Evolutionary conservation across 2,113 vertebrate species (phyloP), one percentile per base, ranked within the genome.

Genomic region (Gracilinanus agilis): DNA sequence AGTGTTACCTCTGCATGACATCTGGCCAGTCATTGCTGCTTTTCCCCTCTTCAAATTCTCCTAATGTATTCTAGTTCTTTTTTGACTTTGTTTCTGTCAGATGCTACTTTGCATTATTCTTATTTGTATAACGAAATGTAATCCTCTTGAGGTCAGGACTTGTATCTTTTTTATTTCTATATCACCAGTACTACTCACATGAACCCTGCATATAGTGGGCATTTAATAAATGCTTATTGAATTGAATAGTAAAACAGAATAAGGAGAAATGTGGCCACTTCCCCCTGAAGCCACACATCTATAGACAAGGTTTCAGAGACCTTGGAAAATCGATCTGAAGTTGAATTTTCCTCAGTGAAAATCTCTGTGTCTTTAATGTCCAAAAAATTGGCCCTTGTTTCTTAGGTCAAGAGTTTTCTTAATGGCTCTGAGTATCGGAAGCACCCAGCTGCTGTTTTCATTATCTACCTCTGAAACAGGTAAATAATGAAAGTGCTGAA

Each of bases 371-470:
- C 2, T 0, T 90, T 53, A 91, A 55, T 61, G 8, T 94, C 90
- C 40, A 91, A 54, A 29, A 88, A 53, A 23, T 83, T 40, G n/a
- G 2, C 34, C 55, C 27, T 88, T 91, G 23, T 92, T 90, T 94
- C 90, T 93, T 40, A 88, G 91, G n/a, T 56, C 88, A 83, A 29
- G 94, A 55, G 53, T 90, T 96, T 92, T 83, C n/a, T 55, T 94
- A 90, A 49, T 8, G 75, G 55, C n/a, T 9, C 91, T 44, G 54
- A 83, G 34, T 40, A 83, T 83, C 67, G 40, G 67, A 16, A 83
- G 67, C 67, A 83, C 19, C 67, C 53, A 53, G 44, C 58, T 93
- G 93, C 92, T 90, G 91, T 91, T 56, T 4, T 53, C n/a, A 3
- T 9, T 6, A 4, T 90, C 54, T 54, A n/a, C 16, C n/a, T 34